Conservation (phyloP, 2,888 invertebrate genomes). For the Hydropsyche betteni region DNA sequence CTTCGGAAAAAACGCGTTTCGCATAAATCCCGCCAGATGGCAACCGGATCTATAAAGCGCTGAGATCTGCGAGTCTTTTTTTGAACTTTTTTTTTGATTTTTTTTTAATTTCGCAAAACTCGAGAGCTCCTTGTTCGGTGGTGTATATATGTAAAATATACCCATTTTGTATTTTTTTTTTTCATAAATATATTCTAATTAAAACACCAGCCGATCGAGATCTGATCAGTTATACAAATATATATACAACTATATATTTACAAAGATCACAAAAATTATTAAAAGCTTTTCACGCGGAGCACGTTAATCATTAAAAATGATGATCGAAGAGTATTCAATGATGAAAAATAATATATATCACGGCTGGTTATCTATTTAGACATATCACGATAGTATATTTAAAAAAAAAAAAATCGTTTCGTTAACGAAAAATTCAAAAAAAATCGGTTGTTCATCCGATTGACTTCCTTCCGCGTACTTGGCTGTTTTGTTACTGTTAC, state of each 20-base stretch:
- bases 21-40: not conserved
- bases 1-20: constrained; percentile 12
- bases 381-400: too few species aligned
- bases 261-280: constrained; percentile 9
- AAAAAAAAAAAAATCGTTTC: too few species aligned
- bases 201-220: constrained; percentile 23
- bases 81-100: not conserved
- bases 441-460: constrained; percentile 24
- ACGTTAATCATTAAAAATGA: too few species aligned
- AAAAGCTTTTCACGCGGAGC: constrained; percentile 13
- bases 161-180: not conserved
- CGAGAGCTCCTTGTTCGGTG: constrained; percentile 24
- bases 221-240: constrained; percentile 25
- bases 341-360: too few species aligned
- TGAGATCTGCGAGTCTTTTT: constrained; percentile 8
- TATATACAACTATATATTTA: constrained; percentile 10
- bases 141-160: too few species aligned
- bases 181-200: too few species aligned
- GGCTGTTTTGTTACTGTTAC: constrained; percentile 21
- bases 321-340: too few species aligned
- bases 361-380: too few species aligned
- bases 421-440: not conserved
- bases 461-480: constrained; percentile 11
- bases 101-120: not conserved
- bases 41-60: too few species aligned